Evolutionary conservation across 2,113 vertebrate genomes (phyloP), one percentile per base, ranked within the genome.

Genomic region (Barnardius zonarius): DNA sequence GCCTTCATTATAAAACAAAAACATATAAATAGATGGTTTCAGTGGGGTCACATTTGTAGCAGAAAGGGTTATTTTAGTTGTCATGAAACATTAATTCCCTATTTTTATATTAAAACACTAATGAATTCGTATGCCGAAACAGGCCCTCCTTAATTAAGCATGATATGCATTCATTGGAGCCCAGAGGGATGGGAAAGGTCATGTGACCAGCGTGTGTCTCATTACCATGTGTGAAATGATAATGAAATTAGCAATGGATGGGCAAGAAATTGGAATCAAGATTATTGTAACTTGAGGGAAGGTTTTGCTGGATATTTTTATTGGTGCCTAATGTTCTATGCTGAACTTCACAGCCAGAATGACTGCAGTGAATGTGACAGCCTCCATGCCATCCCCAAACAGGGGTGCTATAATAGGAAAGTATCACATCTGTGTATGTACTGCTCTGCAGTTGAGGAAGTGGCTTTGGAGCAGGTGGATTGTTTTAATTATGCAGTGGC

Each of bases 61-160:
- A 73, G 63, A 62, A 93, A 80, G 9, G 19, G n/a, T 79, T 95
- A 73, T 68, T 94, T 92, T 64, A 83, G 69, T 95, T 94, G 85
- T 93, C 84, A 64, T 44, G 43, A 87, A 94, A 90, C 54, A 86
- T 93, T 93, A 62, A 87, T 95, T 86, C 57, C 33, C 37, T 59
- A 11, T 87, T 82, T 92, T 86, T 68, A 11, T 79, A 59, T 95
- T 91, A 44, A 88, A 93, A 39, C 27, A 39, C 61, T 88, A 88
- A 93, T 90, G 91, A 93, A 95, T 93, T 79, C 79, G 66, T 43
- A 86, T 84, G 48, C 52, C 74, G 73, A 86, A 91, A 44, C 76
- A 96, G 43, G 48, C 13, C 24, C 16, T 46, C 62, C 62, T 91
- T 88, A 93, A 91, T 94, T 90, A 90, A 93, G 68, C 55, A 69